Percentiles rank a stretch among this genome's conserved stretches.
Evolutionary conservation across 64 coral and sea anemone species (phyloP).

Genomic region (Montipora sp.): DNA sequence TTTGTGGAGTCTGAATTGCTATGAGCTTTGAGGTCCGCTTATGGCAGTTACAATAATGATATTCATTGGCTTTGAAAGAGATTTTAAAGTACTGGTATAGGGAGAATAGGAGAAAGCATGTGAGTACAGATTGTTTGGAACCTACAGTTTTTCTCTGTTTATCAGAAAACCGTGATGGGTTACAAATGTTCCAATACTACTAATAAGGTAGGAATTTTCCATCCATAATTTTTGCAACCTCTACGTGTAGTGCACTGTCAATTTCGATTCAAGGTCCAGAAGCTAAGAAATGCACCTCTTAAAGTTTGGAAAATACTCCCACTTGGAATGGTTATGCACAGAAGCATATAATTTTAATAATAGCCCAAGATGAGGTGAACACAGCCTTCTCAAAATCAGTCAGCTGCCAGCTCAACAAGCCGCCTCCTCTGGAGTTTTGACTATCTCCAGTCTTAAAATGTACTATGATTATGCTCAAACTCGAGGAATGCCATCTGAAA

Average conservation of each 20-base stretch:
- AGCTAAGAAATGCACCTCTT: background rate
- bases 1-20: too few species aligned
- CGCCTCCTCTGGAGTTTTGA: conserved; percentile 34
- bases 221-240: background rate
- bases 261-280: background rate
- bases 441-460: background rate
- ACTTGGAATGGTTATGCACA: background rate
- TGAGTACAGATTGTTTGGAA: background rate
- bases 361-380: background rate
- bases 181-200: background rate
- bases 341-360: background rate
- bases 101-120: background rate
- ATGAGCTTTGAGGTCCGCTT: too few species aligned
- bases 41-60: too few species aligned
- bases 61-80: background rate
- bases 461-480: background rate
- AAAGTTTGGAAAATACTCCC: background rate
- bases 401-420: conserved; percentile 17
- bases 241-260: background rate
- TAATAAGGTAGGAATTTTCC: background rate
- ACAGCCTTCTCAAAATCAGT: conserved; percentile 36
- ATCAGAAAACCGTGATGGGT: background rate
- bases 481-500: background rate
- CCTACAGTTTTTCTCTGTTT: background rate
- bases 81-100: background rate